Evolutionary conservation across 2,797 vertebrate species (phyloP).

Genomic region (Hemitrygon akajei): DNA sequence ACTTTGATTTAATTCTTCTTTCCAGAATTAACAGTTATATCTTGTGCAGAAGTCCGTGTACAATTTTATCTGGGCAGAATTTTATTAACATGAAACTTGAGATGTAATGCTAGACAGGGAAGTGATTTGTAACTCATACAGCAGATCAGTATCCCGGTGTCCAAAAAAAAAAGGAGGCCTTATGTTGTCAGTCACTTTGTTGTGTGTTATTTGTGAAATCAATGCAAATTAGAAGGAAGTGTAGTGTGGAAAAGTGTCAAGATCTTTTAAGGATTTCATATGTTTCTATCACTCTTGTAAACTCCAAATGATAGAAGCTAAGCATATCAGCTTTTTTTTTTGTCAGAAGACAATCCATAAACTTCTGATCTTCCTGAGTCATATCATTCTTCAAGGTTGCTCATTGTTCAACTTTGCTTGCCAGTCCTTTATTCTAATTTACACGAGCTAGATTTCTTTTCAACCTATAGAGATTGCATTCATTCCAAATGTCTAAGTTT

Average conservation of each 20-base stretch:
- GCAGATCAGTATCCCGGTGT: background rate
- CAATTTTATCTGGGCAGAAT: background rate
- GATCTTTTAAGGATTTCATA: no score
- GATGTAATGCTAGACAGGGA: background rate
- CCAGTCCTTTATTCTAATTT: no score
- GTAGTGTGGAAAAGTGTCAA: background rate
- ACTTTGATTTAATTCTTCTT: background rate
- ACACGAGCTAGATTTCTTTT: no score
- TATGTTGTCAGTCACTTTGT: background rate
- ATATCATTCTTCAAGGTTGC: no score
- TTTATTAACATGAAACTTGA: background rate
- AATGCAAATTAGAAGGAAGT: background rate
- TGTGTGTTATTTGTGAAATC: background rate
- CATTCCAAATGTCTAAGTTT: no score
- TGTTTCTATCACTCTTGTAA: no score
- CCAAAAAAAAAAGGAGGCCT: background rate
- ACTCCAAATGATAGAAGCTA: no score
- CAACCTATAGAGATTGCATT: no score
- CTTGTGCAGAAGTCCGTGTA: background rate
- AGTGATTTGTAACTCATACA: background rate
- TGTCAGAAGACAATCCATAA: no score
- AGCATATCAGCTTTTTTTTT: no score
- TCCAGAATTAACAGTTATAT: background rate
- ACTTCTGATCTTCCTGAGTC: no score
- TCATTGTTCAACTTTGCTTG: no score